Base-by-base conservation (phyloP, 2,113 vertebrate species). In the Ictalurus furcatus region DNA sequence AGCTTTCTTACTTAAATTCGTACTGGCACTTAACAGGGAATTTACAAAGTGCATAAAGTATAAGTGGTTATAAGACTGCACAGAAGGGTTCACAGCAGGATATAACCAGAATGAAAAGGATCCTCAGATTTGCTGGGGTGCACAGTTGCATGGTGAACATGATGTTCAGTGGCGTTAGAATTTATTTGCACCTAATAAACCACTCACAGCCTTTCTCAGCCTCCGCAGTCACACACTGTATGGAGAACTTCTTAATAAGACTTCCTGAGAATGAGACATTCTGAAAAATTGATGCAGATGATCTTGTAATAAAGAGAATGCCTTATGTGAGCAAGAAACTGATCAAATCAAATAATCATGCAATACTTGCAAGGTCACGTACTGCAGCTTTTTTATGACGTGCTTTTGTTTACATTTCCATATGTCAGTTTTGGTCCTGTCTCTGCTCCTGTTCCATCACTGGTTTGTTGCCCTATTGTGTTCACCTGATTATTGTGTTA, bases 171-270 rank as follows among this genome's bases (percentile, higher is more conserved):
- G 52, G 48, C 44, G 54, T 71, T 79, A 82, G 87, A 81, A 63
- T 74, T 88, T 88, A 44, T 84, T 88, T 84, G 40, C 54, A 76
- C 37, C 69, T 52, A 84, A 88, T 74, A 54, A 61, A 16, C 21
- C 11, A 17, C 87, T 59, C 65, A 23, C 65, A 44, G 30, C 30
- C 5, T 19, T 61, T 84, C 61, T 58, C 52, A 14, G 30, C 54
- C 54, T 74, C 71, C 52, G 13, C 30, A 52, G 40, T 25, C 28
- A 71, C 25, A 13, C 58, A 1, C 1, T 17, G 30, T 16, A 56
- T 54, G 74, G 21, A 23, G 58, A 63, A 52, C 52, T 52, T 63
- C 34, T 6, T 78, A 74, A 61, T 87, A 63, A 87, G 34, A 78
- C 25, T 74, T 40, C 16, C 48, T 52, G 48, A 16, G 54, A n/a